phyloP scores from a whole-genome alignment of 2,888 invertebrate genomes.

The Platynereis dumerilii region DNA sequence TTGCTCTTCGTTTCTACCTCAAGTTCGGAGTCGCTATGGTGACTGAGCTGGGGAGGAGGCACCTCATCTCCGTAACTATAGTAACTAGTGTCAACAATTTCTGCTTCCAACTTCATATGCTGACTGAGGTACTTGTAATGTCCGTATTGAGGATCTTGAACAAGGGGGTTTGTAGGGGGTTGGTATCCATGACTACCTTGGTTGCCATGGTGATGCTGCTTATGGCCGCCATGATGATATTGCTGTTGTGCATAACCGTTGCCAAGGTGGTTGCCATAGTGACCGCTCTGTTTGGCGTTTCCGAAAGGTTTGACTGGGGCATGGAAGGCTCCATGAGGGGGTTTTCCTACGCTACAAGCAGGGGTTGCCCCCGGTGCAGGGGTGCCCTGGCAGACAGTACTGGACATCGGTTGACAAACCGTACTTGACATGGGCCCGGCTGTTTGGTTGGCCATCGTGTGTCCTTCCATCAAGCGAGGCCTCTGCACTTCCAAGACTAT shows the following conservation, averaged over 20 bases:
- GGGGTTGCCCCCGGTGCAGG: not conserved
- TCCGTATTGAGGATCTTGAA: no score
- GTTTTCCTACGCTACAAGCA: not conserved
- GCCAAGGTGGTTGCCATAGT: slow-evolving; percentile 1
- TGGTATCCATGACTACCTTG: no score
- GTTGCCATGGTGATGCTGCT: no score
- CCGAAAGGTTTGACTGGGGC: not conserved
- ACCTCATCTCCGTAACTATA: no score
- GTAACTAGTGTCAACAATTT: no score
- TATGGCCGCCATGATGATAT: no score
- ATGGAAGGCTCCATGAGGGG: not conserved
- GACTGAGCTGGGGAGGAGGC: slow-evolving; percentile 13
- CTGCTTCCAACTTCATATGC: no score
- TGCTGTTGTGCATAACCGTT: not conserved
- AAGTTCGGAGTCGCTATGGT: slow-evolving; percentile 24
- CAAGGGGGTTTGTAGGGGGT: no score
- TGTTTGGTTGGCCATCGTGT: not conserved
- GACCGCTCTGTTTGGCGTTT: not conserved
- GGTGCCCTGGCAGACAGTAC: not conserved
- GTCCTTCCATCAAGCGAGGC: slow-evolving; percentile 11
- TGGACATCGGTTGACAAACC: not conserved
- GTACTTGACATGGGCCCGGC: not conserved
- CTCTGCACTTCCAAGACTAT: slow-evolving; percentile 28
- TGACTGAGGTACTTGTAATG: no score
- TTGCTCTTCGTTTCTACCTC: slow-evolving; percentile 15